phyloP scores from a whole-genome alignment of 2,113 vertebrate genomes.

The Leuciscus idus region DNA sequence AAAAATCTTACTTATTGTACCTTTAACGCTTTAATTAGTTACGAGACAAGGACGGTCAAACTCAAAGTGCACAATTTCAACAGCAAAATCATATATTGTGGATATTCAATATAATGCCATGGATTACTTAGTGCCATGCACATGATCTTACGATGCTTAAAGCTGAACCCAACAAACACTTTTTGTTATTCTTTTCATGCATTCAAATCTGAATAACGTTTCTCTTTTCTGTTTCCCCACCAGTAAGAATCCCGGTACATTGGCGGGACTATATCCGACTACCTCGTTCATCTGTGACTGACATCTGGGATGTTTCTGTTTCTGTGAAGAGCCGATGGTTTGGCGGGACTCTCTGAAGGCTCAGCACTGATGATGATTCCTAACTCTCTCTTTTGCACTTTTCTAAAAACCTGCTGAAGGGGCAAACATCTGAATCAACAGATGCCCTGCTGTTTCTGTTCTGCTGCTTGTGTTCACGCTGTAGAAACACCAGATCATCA shows the following conservation, averaged over 20 bases:
- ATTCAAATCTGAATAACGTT: neutral
- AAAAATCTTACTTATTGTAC: no score
- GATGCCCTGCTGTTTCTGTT: conserved; percentile 29
- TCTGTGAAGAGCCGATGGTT: conserved; percentile 6
- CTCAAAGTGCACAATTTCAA: neutral
- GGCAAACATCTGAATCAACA: conserved; percentile 13
- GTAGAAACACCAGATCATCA: conserved; percentile 22
- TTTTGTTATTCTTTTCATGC: no score
- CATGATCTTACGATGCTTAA: neutral
- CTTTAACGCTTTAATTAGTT: no score
- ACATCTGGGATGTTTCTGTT: neutral
- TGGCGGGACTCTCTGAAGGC: conserved; percentile 14
- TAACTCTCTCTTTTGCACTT: conserved; percentile 53
- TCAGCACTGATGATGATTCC: neutral
- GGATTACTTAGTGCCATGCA: neutral
- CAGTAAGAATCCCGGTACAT: conserved; percentile 68
- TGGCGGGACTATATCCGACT: conserved; percentile 64
- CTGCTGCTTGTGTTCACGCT: conserved; percentile 21
- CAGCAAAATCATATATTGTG: no score
- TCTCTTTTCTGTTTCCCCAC: conserved; percentile 19
- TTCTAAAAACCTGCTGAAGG: conserved; percentile 47
- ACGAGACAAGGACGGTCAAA: no score
- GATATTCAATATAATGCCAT: neutral
- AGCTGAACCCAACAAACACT: neutral
- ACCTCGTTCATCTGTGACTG: conserved; percentile 74